Base-by-base conservation (phyloP, 2,797 vertebrate species). In the Danio albolineatus region DNA sequence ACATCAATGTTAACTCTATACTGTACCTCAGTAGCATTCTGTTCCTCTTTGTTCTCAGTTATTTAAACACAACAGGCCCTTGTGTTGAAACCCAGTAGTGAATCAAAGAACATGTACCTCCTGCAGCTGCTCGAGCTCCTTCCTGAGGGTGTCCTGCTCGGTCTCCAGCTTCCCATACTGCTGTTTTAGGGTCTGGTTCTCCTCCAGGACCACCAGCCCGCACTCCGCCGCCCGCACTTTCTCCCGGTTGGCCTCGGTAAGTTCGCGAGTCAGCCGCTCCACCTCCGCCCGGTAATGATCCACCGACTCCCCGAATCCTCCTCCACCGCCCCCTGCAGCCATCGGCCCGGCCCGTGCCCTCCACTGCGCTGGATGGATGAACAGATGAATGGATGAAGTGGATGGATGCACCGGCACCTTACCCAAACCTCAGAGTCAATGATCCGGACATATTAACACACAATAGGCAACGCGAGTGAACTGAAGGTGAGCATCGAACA, bases 161-260 rank as follows among this genome's bases (percentile, higher is more conserved):
- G 93, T 19, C 92, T 99, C 97, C 91, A 98, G 93, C 6, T 98
- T 97, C 28, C 96, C 93, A 78, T 96, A 97, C 86, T 97, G 96
- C 94, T 97, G 97, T 87, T 98, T 98, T 82, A 98, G 92, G 72
- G 93, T 93, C 90, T 98, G 96, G 92, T 98, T 98, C 91, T 98
- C 97, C 85, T 98, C 97, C 93, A 99, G 91, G 8, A 99, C 96
- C 90, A 94, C 97, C 87, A 99, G 92, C 71, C 97, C 97, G 51
- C 97, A 98, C 88, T 99, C 97, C 17, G 97, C 97, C 72, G 97
- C 97, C 78, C 97, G 95, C 87, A 98, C 93, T 92, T 99, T 99
- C 92, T 99, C 97, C 53, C 96, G 95, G 90, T 96, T 98, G 10
- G 96, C 97, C 87, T 98, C 97, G 0, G 94, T 93, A 79, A 98